These are phyloP conservation scores for Mirza zaza DNA, from an alignment of 2,113 vertebrate genomes.

Conservation along the genomic window DNA sequence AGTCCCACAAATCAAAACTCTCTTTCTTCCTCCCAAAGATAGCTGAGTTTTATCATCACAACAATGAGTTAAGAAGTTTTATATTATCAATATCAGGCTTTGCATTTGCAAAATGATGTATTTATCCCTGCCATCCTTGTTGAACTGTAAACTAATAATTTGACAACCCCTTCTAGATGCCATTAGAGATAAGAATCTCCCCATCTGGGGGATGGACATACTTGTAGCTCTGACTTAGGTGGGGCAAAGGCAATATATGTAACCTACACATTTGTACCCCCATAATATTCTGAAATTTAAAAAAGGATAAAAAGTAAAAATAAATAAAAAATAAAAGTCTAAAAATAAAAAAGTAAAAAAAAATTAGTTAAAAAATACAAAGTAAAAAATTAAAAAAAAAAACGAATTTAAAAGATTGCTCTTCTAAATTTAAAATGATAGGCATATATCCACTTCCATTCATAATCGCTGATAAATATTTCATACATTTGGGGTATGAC, in stretches of 20 bases:
- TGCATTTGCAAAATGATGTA: neutral
- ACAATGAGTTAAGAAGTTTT: neutral
- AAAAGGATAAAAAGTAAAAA: too few relatives aligned
- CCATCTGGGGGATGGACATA: too few relatives aligned
- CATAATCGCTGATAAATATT: neutral
- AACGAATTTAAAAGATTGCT: too few relatives aligned
- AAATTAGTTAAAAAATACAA: neutral
- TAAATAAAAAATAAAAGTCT: neutral
- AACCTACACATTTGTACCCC: too few relatives aligned
- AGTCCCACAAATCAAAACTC: neutral
- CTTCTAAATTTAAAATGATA: neutral
- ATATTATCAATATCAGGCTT: neutral
- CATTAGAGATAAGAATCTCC: neutral
- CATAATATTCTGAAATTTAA: too few relatives aligned
- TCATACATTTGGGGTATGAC: neutral
- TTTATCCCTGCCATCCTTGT: neutral
- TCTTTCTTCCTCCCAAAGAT: fast-evolving
- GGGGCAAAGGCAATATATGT: too few relatives aligned
- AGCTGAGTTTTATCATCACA: neutral
- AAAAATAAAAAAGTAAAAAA: neutral
- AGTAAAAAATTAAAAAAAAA: neutral
- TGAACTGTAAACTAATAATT: neutral
- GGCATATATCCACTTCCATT: neutral
- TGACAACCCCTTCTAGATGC: neutral
- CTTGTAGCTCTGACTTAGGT: too few relatives aligned